Evolutionary conservation across 1,140 invertebrate genomes (phyloP).

Genomic region (Eurosta solidaginis): DNA sequence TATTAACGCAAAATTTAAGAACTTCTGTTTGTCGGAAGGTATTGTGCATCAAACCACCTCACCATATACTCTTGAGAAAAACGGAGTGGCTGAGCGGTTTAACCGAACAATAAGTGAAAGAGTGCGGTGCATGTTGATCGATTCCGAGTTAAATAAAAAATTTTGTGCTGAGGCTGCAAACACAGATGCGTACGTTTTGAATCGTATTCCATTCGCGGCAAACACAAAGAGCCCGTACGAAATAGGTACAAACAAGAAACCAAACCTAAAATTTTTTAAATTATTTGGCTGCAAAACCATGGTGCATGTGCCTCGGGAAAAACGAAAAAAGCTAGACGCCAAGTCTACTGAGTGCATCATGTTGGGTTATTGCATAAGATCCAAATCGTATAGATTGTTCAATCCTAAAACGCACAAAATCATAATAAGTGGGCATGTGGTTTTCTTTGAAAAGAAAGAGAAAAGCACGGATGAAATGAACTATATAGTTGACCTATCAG

Average conservation of each 20-base stretch:
- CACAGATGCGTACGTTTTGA: conserved; percentile 38
- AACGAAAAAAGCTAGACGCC: conserved; percentile 41
- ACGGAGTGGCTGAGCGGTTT: conserved; percentile 7
- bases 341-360: conserved; percentile 44
- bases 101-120: conserved; percentile 26
- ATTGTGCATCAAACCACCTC: conserved; percentile 30
- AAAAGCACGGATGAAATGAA: neutral
- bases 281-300: conserved; percentile 33
- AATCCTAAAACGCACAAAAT: conserved; percentile 42
- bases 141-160: conserved; percentile 48
- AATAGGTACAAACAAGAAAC: conserved; percentile 36
- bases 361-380: conserved; percentile 45
- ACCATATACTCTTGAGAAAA: conserved; percentile 28
- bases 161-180: conserved; percentile 62
- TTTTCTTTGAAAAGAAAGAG: conserved; percentile 39
- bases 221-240: conserved; percentile 36
- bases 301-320: conserved; percentile 39
- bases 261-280: conserved; percentile 34
- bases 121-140: conserved; percentile 39
- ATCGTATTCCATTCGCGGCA: conserved; percentile 22
- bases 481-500: neutral
- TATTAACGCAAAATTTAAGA: conserved; percentile 39
- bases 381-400: conserved; percentile 47
- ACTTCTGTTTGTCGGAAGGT: neutral
- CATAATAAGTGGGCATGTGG: conserved; percentile 45